Base-by-base conservation (phyloP, 35 echinoderm and acorn worm genomes). In the Patiria miniata region DNA sequence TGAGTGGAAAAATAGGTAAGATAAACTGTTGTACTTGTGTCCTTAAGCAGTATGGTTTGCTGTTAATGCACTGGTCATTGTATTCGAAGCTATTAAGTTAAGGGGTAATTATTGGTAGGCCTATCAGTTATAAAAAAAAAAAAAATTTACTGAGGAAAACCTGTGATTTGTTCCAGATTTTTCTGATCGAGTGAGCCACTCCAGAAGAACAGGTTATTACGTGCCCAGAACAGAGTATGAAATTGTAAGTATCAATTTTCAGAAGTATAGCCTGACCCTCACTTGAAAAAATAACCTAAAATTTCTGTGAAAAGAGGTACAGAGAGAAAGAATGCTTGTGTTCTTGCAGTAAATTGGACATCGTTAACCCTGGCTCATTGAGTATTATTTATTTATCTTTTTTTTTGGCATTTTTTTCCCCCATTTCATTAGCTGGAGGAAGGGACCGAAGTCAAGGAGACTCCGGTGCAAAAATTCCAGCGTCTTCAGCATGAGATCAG, bases 401-500 rank as follows among this genome's bases (percentile, higher is more conserved):
- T 12, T 47, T 47, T 47, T n/a, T n/a, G n/a, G n/a, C n/a, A n/a
- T n/a, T n/a, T 6, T 47, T 47, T 12, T 47, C 12, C 4, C 42
- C 12, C 12, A 32, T 40, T 37, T 32, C 30, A 36, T 51, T 55
- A 95, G 93, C 79, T 94, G 40, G 92, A 94, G 59, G 96, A 98
- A 68, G 91, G 89, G 8, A 85, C 78, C 22, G 51, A 39, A 21
- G 60, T 51, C 34, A 94, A 89, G 52, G 96, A 98, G 58, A 94
- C 96, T 17, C 96, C 96, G 21, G 86, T 98, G 3, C 96, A 98
- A 83, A 94, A 91, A 87, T 98, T 86, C 73, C 96, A 94, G 68
- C 47, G 92, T 12, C 77, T 98, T 61, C 96, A 98, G 65, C 96
- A 98, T 94, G 96, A 98, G 54, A 98, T 97, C 17, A 91, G 87